Conservation (phyloP, 2,113 vertebrate species). For the Cebidichthys violaceus region DNA sequence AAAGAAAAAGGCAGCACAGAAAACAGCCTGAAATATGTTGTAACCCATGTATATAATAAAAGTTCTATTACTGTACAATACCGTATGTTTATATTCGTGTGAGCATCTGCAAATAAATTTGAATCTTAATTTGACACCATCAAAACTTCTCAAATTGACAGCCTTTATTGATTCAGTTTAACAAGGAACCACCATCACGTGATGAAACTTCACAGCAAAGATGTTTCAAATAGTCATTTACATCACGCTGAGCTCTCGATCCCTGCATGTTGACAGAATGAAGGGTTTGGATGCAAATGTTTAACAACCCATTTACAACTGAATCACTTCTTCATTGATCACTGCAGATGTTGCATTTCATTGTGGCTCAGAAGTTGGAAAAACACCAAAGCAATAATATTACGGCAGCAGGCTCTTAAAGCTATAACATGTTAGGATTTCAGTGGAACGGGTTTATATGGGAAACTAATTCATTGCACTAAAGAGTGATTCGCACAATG, state of each 20-base stretch:
- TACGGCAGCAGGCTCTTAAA: constrained; percentile 66
- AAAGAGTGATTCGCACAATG: constrained; percentile 28
- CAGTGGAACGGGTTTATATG: constrained; percentile 36
- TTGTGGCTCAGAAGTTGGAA: constrained; percentile 56
- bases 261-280: constrained; percentile 33
- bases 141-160: constrained; percentile 49
- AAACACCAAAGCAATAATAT: constrained; percentile 53
- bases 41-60: constrained; percentile 26
- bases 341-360: constrained; percentile 51
- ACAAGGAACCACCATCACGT: constrained; percentile 64
- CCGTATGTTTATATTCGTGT: constrained; percentile 25
- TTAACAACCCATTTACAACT: constrained; percentile 49
- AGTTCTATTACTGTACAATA: constrained; percentile 53
- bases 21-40: neutral
- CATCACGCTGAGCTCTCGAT: constrained; percentile 56
- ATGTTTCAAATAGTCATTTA: constrained; percentile 62
- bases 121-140: neutral
- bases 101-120: constrained; percentile 47
- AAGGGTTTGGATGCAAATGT: constrained; percentile 43
- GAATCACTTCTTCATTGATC: constrained; percentile 49
- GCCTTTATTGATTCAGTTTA: constrained; percentile 77
- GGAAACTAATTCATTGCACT: constrained; percentile 40
- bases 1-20: constrained; percentile 1
- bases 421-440: constrained; percentile 63
- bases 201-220: constrained; percentile 71